These are phyloP conservation scores for Cossypha caffra DNA, from an alignment of 2,797 vertebrate genomes.

Conservation along the genomic window DNA sequence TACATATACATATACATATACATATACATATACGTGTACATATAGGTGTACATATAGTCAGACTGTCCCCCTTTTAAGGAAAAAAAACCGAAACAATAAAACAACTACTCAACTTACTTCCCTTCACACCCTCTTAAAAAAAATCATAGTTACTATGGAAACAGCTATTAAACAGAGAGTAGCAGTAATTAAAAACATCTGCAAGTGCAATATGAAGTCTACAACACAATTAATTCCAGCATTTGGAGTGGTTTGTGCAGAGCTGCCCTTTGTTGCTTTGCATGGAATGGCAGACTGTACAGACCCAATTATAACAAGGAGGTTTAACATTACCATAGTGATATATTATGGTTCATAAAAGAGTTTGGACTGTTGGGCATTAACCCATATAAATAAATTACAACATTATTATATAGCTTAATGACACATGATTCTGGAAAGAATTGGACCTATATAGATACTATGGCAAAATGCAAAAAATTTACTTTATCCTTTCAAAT, in stretches of 20 bases:
- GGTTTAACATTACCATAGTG: not conserved
- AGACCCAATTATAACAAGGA: not conserved
- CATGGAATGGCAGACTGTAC: not conserved
- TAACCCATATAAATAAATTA: not conserved
- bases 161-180: slow-evolving; percentile 36
- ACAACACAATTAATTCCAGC: slow-evolving; percentile 18
- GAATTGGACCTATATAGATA: not conserved
- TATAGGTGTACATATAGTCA: not conserved
- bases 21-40: too few species aligned
- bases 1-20: too few species aligned
- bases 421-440: not conserved
- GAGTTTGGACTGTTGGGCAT: not conserved
- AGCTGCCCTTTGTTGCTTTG: not conserved
- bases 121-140: slow-evolving; percentile 2
- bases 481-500: not conserved
- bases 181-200: slow-evolving; percentile 57
- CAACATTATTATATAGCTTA: not conserved
- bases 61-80: not conserved
- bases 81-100: not conserved
- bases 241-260: slow-evolving; percentile 9
- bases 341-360: not conserved
- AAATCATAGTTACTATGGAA: slow-evolving; percentile 32
- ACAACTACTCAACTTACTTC: not conserved
- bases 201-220: slow-evolving; percentile 33
- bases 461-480: not conserved